phyloP scores from a whole-genome alignment of 2,888 invertebrate species.

The Zele albiditarsus region DNA sequence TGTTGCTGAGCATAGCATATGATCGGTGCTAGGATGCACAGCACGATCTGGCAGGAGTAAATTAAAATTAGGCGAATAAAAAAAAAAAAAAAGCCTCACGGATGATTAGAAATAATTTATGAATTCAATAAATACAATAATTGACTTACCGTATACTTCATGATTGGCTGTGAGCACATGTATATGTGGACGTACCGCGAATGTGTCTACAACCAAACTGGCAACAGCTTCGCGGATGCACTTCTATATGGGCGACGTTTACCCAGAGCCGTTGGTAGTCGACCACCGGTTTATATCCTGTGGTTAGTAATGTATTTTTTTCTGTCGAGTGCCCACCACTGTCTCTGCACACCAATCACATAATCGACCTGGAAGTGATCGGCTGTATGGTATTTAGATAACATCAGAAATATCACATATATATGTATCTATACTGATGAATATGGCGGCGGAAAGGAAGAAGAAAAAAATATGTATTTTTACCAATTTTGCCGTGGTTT shows the following conservation, averaged over 20 bases:
- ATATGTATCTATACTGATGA: conserved; percentile 30
- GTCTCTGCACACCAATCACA: conserved; percentile 38
- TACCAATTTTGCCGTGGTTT: not conserved
- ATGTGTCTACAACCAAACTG: conserved; percentile 61
- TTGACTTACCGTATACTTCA: conserved; percentile 19
- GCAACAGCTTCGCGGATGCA: conserved; percentile 60
- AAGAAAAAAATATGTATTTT: conserved; percentile 4
- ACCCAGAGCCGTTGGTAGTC: conserved; percentile 47
- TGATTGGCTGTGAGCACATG: not conserved
- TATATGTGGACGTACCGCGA: not conserved
- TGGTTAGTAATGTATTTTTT: conserved; percentile 56
- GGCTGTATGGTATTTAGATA: conserved; percentile 20
- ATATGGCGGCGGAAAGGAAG: conserved; percentile 27
- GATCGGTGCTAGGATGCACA: conserved; percentile 36
- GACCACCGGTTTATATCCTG: conserved; percentile 66
- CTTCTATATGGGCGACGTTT: conserved; percentile 67
- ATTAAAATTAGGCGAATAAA: not conserved
- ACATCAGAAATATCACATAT: conserved; percentile 39
- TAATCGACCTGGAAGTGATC: conserved; percentile 37
- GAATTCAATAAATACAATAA: not conserved
- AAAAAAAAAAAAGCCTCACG: not conserved
- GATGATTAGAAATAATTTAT: not conserved
- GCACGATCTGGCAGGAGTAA: not conserved
- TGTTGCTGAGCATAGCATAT: conserved; percentile 30
- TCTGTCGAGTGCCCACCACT: conserved; percentile 51